Conservation (phyloP, 2,888 invertebrate genomes). For the Deladenus siricidicola region DNA sequence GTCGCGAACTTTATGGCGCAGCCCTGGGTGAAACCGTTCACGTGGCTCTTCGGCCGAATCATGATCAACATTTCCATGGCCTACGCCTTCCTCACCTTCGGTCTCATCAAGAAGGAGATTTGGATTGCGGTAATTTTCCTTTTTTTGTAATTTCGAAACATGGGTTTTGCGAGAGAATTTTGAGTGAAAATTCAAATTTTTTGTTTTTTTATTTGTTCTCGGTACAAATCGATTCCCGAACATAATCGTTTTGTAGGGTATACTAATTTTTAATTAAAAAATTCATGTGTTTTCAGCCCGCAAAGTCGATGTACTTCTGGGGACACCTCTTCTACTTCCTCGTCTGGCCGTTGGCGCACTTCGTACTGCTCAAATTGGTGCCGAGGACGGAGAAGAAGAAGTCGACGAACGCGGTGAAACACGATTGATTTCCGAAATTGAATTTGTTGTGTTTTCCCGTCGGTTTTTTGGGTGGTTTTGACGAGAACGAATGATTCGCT, state of each 20-base stretch:
- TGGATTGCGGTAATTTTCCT: slow-evolving; percentile 42
- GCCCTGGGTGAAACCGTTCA: slow-evolving; percentile 32
- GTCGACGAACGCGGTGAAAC: no score
- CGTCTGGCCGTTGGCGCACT: slow-evolving; percentile 37
- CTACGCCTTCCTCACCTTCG: slow-evolving; percentile 51
- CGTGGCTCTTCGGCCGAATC: slow-evolving; percentile 46
- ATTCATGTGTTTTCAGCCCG: slow-evolving; percentile 46
- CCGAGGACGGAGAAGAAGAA: slow-evolving; percentile 40
- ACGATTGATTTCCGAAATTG: no score
- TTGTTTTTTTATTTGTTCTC: neutral
- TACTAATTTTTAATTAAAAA: no score
- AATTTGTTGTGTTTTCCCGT: no score
- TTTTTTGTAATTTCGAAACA: neutral
- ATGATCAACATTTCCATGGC: slow-evolving; percentile 48
- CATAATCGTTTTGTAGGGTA: neutral
- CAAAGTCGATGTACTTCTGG: slow-evolving; percentile 43
- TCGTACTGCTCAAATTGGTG: slow-evolving; percentile 33
- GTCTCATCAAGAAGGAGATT: slow-evolving; percentile 51
- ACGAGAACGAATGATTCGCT: no score
- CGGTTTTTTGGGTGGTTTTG: no score
- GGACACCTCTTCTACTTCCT: slow-evolving; percentile 47
- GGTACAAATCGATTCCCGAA: neutral
- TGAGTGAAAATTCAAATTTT: neutral
- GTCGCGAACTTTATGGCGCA: slow-evolving; percentile 34
- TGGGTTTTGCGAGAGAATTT: neutral